These are phyloP conservation scores for Pollicipes pollicipes DNA, from an alignment of 1,140 invertebrate genomes.

Conservation along the genomic window DNA sequence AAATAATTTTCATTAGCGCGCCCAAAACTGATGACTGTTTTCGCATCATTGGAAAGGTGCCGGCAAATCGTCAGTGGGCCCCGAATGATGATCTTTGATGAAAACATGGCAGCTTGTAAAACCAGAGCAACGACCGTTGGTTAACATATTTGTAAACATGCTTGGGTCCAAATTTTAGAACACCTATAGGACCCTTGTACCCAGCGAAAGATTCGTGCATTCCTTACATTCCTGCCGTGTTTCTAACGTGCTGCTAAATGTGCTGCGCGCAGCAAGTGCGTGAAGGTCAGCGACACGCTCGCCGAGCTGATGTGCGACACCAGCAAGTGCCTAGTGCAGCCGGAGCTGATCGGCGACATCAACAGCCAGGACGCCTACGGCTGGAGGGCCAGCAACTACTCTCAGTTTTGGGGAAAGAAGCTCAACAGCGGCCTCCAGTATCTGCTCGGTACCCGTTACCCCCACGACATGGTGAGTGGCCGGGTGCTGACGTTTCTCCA, in stretches of 20 bases:
- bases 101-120: no score
- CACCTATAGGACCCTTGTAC: no score
- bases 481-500: background rate
- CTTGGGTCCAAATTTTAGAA: no score
- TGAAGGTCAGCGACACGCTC: background rate
- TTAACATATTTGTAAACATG: no score
- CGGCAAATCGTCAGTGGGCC: no score
- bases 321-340: constrained; percentile 52
- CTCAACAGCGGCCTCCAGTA: constrained; percentile 56
- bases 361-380: constrained; percentile 32
- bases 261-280: background rate
- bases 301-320: constrained; percentile 38
- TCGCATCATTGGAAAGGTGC: no score
- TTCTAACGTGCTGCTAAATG: background rate
- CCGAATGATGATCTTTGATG: no score
- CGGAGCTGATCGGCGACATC: constrained; percentile 42
- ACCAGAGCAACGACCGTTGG: no score
- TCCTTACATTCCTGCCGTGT: background rate
- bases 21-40: no score
- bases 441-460: constrained; percentile 46
- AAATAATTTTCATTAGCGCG: no score
- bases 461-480: constrained; percentile 31
- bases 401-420: constrained; percentile 61
- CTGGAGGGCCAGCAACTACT: constrained; percentile 66
- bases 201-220: no score